phyloP scores from a whole-genome alignment of 2,888 invertebrate genomes.

The Gari tellinella region DNA sequence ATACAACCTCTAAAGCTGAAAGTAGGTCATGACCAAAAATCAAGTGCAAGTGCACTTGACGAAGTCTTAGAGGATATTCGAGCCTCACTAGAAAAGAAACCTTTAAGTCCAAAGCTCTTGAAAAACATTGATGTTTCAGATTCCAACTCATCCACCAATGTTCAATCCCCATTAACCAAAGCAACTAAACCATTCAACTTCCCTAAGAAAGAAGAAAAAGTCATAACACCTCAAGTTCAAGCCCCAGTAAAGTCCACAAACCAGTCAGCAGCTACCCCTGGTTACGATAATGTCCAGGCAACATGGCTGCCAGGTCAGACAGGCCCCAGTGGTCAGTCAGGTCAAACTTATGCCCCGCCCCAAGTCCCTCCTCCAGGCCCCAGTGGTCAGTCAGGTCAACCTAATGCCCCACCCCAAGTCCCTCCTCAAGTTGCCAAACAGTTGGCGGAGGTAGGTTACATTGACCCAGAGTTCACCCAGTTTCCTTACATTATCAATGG shows the following conservation, averaged over 20 bases:
- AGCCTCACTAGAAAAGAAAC: slow-evolving; percentile 73
- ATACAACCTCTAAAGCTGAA: slow-evolving; percentile 73
- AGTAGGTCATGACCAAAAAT: slow-evolving; percentile 53
- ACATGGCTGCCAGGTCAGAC: slow-evolving; percentile 32
- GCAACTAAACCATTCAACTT: slow-evolving; percentile 49
- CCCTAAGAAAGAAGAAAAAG: slow-evolving; percentile 22
- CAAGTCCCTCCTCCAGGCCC: slow-evolving; percentile 8
- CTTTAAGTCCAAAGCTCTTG: slow-evolving; percentile 60
- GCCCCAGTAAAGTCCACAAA: slow-evolving; percentile 11
- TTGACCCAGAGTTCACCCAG: slow-evolving; percentile 67
- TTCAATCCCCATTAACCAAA: slow-evolving; percentile 53
- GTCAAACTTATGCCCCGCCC: not conserved
- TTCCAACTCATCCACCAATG: slow-evolving; percentile 49
- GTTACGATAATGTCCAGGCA: slow-evolving; percentile 42
- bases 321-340: not conserved
- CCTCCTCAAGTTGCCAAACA: slow-evolving; percentile 22
- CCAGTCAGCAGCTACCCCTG: slow-evolving; percentile 25
- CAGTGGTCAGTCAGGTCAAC: not conserved
- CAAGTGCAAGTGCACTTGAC: slow-evolving; percentile 75
- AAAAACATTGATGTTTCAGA: slow-evolving; percentile 64
- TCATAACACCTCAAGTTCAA: not conserved
- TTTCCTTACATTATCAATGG: slow-evolving; percentile 73
- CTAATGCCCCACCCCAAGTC: not conserved
- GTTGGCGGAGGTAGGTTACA: slow-evolving; percentile 38
- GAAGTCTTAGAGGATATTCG: slow-evolving; percentile 78